Percentiles rank a stretch among this genome's conserved stretches.
phyloP scores from a whole-genome alignment of 2,888 invertebrate species.

The Elmis aenea region DNA sequence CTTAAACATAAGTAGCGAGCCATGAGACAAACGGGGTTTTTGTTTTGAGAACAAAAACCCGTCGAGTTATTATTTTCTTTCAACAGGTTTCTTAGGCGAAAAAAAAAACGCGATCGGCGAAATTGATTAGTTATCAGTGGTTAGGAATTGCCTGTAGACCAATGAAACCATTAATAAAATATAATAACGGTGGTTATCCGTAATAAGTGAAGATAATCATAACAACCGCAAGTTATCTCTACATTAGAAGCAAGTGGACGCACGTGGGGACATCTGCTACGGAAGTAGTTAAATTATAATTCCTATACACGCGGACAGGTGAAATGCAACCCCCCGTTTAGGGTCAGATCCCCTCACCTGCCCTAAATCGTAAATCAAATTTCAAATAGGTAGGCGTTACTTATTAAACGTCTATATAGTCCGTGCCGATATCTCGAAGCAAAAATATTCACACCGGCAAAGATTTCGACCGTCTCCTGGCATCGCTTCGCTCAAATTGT shows the following conservation, averaged over 20 bases:
- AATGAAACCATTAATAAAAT: conserved; percentile 11
- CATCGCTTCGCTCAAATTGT: conserved; percentile 14
- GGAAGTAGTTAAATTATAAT: conserved; percentile 33
- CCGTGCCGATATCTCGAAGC: conserved; percentile 7
- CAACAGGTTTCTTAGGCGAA: no score
- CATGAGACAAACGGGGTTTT: no score
- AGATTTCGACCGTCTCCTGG: no score
- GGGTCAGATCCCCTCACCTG: conserved; percentile 29
- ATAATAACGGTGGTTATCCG: conserved; percentile 10
- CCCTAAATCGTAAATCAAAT: conserved; percentile 37
- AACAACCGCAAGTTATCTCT: conserved; percentile 11
- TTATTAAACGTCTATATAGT: conserved; percentile 29
- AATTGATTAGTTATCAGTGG: no score
- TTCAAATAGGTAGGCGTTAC: conserved; percentile 41
- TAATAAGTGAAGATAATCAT: conserved; percentile 12
- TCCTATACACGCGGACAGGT: conserved; percentile 28
- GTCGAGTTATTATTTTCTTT: no score
- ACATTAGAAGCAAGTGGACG: conserved; percentile 9
- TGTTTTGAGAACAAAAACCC: no score
- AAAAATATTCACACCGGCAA: not conserved
- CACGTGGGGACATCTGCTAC: conserved; percentile 28
- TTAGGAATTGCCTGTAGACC: no score
- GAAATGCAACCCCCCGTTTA: conserved; percentile 21
- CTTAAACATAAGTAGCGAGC: no score
- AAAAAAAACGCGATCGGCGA: no score